A percentile compares a stretch with the other conserved stretches of the same genome.
phyloP scores from a whole-genome alignment of 2,797 vertebrate species.

The Enoplosus armatus region DNA sequence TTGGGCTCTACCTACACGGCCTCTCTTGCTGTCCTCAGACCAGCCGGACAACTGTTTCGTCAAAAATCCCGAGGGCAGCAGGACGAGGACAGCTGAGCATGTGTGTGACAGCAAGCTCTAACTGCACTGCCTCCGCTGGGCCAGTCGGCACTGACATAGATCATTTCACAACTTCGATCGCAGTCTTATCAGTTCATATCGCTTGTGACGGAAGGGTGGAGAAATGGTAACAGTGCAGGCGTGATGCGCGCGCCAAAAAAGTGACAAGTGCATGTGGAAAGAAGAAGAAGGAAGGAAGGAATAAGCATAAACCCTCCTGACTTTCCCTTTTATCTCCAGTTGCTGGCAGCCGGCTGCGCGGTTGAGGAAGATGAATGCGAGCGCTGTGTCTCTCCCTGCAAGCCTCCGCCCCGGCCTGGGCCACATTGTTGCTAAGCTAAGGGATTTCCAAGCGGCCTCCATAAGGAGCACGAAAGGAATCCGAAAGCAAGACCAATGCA shows the following conservation, averaged over 20 bases:
- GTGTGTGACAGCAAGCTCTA: conserved; percentile 3
- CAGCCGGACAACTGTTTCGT: neutral
- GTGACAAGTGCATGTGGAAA: conserved; percentile 30
- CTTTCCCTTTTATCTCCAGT: conserved; percentile 56
- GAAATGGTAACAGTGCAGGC: conserved; percentile 18
- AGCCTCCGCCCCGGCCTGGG: conserved; percentile 26
- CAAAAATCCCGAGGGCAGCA: neutral
- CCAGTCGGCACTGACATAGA: conserved; percentile 15
- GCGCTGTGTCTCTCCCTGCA: conserved; percentile 22
- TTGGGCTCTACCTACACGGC: neutral
- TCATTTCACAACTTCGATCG: conserved; percentile 36
- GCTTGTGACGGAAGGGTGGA: conserved; percentile 36
- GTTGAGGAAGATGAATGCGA: conserved; percentile 74
- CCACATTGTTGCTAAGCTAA: conserved; percentile 70
- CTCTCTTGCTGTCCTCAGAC: neutral
- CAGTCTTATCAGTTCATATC: conserved; percentile 23
- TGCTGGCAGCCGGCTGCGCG: conserved; percentile 55
- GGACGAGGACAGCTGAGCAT: neutral
- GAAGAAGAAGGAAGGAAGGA: conserved; percentile 32
- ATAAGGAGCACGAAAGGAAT: conserved; percentile 53
- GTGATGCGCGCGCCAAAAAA: conserved; percentile 23
- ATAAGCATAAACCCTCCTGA: conserved; percentile 50
- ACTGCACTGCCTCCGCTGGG: conserved; percentile 1
- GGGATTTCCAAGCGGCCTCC: conserved; percentile 67
- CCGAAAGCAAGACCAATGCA: conserved; percentile 61